These are phyloP conservation scores for Lacerta viridis DNA, from an alignment of 2,797 vertebrate species.

Conservation along the genomic window DNA sequence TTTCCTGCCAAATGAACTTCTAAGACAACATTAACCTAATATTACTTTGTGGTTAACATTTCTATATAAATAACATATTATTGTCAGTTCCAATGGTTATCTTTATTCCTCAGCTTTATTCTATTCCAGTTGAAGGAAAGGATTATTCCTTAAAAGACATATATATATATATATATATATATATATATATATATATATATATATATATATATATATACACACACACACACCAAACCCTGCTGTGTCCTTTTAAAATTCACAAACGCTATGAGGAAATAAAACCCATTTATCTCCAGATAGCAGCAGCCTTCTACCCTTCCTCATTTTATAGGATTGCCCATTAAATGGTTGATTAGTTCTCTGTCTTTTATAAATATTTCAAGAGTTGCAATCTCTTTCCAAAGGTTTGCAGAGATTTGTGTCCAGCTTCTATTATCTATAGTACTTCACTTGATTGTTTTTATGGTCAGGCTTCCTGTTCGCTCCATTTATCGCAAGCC, in stretches of 20 bases:
- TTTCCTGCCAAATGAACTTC: slow-evolving; percentile 3
- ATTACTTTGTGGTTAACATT: neutral
- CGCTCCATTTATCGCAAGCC: slow-evolving; percentile 44
- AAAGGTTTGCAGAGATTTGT: slow-evolving; percentile 70
- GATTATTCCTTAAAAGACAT: slow-evolving; percentile 19
- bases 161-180: too few species aligned
- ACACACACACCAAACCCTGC: slow-evolving; percentile 15
- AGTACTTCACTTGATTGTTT: slow-evolving; percentile 53
- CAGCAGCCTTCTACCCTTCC: slow-evolving; percentile 64
- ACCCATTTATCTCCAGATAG: slow-evolving; percentile 69
- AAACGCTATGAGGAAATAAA: slow-evolving; percentile 54
- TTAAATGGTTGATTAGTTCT: slow-evolving; percentile 75
- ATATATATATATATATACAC: too few species aligned
- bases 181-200: too few species aligned
- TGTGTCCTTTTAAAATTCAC: slow-evolving; percentile 57
- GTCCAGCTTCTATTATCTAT: slow-evolving; percentile 55
- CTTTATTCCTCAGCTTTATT: slow-evolving; percentile 7
- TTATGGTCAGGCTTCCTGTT: slow-evolving; percentile 23
- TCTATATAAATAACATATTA: neutral
- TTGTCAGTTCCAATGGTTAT: neutral
- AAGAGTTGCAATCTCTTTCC: slow-evolving; percentile 58
- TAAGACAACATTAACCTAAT: neutral
- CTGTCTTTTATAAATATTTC: slow-evolving; percentile 73
- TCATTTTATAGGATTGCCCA: slow-evolving; percentile 74
- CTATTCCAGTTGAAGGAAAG: slow-evolving; percentile 9